Conservation (phyloP, 2,888 invertebrate species). For the Noctua comes region DNA sequence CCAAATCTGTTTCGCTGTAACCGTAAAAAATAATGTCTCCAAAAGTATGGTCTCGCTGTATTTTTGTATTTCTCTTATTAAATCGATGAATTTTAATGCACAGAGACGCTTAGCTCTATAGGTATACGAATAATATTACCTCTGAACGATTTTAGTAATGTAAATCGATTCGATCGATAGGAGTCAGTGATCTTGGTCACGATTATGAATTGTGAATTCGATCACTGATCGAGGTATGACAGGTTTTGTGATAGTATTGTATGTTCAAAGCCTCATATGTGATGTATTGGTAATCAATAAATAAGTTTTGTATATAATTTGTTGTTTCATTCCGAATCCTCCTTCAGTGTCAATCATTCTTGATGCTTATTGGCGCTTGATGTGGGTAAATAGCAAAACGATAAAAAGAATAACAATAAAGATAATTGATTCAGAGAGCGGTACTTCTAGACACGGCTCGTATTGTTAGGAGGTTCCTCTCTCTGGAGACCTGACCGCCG, state of each 20-base stretch:
- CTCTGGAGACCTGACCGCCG: too few relatives aligned
- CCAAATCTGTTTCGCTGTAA: conserved; percentile 23
- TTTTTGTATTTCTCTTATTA: conserved; percentile 8
- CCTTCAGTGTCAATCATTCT: not conserved
- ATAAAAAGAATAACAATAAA: not conserved
- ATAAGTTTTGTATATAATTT: conserved; percentile 67
- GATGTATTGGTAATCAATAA: conserved; percentile 75
- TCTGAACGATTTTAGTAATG: conserved; percentile 66
- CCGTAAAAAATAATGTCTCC: conserved; percentile 32
- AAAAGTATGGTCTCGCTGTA: conserved; percentile 15
- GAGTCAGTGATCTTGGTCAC: conserved; percentile 83
- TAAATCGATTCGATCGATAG: conserved; percentile 62
- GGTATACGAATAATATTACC: conserved; percentile 73
- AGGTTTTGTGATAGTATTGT: conserved; percentile 75
- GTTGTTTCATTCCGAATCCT: conserved; percentile 29
- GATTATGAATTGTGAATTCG: conserved; percentile 84
- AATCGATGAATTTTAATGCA: conserved; percentile 57
- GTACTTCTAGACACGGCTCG: too few relatives aligned
- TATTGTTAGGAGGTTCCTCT: too few relatives aligned
- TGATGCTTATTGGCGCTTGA: not conserved
- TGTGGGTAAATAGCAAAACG: not conserved
- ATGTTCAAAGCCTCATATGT: conserved; percentile 75
- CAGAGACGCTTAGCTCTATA: conserved; percentile 52
- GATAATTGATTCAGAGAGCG: too few relatives aligned
- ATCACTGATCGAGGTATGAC: conserved; percentile 77